These are phyloP conservation scores for Drosophila meridionalis DNA, from an alignment of 2,888 invertebrate genomes.

Conservation along the genomic window DNA sequence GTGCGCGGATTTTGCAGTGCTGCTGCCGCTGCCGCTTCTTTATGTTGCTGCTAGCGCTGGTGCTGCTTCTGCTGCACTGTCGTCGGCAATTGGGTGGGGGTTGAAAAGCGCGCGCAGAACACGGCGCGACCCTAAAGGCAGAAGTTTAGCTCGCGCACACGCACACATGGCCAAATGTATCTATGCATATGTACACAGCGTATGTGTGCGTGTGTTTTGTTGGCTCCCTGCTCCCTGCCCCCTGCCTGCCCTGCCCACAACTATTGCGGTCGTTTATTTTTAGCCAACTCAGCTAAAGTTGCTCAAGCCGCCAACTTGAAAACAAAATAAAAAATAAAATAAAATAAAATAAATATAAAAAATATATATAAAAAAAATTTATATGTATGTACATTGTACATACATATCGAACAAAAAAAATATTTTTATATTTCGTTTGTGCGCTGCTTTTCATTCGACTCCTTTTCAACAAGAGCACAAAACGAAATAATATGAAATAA, in stretches of 20 bases:
- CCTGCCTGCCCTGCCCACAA: conserved; percentile 21
- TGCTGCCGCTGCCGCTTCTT: conserved; percentile 30
- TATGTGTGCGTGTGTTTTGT: conserved; percentile 34
- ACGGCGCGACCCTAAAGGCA: conserved; percentile 55
- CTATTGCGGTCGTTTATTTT: conserved; percentile 77
- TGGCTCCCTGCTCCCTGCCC: conserved; percentile 9
- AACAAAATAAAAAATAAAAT: conserved; percentile 21
- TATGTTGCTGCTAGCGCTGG: conserved; percentile 25
- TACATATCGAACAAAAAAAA: conserved; percentile 38
- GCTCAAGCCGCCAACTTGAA: conserved; percentile 79
- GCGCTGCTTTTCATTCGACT: conserved; percentile 73
- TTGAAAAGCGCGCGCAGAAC: conserved; percentile 77
- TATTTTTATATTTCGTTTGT: conserved; percentile 78
- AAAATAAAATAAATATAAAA: conserved; percentile 12
- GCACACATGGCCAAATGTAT: conserved; percentile 21
- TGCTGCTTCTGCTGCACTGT: conserved; percentile 39
- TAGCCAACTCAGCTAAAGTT: conserved; percentile 78
- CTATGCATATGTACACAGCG: neutral
- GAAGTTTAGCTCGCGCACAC: conserved; percentile 59
- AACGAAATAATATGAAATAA: conserved; percentile 67
- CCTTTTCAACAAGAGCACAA: conserved; percentile 70
- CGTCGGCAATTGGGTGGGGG: conserved; percentile 62
- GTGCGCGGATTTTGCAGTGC: conserved; percentile 66
- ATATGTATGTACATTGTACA: conserved; percentile 3
- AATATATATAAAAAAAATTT: conserved; percentile 1